Conservation (phyloP, 2,888 invertebrate species). For the Nomada lathburiana region DNA sequence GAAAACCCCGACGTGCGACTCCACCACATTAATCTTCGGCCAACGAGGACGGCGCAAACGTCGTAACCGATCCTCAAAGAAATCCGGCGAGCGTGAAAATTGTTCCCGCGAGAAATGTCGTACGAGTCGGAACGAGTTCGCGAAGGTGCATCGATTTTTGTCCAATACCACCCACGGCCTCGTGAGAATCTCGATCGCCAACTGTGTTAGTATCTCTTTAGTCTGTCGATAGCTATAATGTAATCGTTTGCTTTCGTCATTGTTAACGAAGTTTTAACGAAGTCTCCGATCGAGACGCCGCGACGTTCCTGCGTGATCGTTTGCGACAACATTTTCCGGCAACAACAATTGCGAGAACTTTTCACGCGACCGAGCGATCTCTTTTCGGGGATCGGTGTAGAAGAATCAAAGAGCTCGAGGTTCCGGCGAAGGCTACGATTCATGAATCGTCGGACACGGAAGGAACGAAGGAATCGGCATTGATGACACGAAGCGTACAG, state of each 20-base stretch:
- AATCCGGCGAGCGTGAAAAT: background rate
- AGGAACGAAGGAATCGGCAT: background rate
- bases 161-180: conserved; percentile 2
- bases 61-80: conserved; percentile 19
- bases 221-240: conserved; percentile 21
- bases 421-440: conserved; percentile 36
- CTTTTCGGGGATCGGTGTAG: background rate
- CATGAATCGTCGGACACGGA: background rate
- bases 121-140: too few species aligned
- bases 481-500: background rate
- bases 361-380: background rate
- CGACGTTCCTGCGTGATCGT: background rate
- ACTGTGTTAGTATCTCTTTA: conserved; percentile 7
- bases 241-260: conserved; percentile 18
- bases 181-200: conserved; percentile 17
- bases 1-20: conserved; percentile 55
- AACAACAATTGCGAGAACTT: background rate
- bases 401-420: conserved; percentile 37
- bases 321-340: background rate
- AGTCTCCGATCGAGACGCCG: background rate
- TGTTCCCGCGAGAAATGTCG: too few species aligned
- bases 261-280: conserved; percentile 13
- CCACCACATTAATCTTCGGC: conserved; percentile 59
- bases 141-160: background rate
- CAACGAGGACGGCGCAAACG: conserved; percentile 34